Evolutionary conservation across 2,797 vertebrate genomes (phyloP).

Genomic region (Leucoraja ocellata): DNA sequence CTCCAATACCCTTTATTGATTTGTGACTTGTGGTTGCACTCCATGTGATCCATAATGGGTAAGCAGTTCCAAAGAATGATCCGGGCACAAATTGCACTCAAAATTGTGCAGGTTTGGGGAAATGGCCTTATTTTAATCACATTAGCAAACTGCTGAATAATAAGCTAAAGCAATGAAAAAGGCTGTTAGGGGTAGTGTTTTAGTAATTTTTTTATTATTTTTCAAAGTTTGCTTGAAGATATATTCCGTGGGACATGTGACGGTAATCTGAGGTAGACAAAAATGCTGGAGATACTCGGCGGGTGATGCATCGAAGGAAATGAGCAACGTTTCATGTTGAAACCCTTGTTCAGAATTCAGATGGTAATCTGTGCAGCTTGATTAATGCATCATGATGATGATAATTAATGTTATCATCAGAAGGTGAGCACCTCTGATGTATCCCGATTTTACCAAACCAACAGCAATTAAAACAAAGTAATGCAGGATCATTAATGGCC

Average conservation of each 20-base stretch:
- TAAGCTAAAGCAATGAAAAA: background rate
- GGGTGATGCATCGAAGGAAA: no score
- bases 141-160: background rate
- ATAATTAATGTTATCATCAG: background rate
- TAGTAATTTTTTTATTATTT: background rate
- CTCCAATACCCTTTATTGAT: background rate
- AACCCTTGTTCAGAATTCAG: no score
- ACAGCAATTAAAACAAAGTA: no score
- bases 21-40: background rate
- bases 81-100: background rate
- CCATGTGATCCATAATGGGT: background rate
- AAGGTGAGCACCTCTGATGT: background rate
- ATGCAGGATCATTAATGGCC: background rate
- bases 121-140: background rate
- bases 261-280: background rate
- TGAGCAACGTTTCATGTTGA: no score
- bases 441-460: background rate
- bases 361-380: background rate
- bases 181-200: background rate
- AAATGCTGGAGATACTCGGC: no score
- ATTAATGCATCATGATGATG: background rate
- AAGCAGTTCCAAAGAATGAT: background rate
- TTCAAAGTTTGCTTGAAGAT: background rate
- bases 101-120: background rate
- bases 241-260: background rate